Evolutionary conservation across 2,797 vertebrate genomes (phyloP), one percentile per base, ranked within the genome.

Genomic region (Enteromius anoplus): DNA sequence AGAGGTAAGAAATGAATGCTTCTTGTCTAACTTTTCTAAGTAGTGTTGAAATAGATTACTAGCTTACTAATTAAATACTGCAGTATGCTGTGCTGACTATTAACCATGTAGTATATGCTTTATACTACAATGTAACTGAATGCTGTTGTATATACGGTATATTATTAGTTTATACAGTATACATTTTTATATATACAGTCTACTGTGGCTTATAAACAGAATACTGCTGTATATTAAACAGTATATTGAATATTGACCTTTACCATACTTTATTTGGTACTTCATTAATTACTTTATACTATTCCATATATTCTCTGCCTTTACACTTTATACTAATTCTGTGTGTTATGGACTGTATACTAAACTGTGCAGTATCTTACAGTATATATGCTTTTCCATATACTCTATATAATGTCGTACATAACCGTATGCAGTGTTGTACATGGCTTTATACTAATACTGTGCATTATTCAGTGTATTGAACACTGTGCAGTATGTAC

Each of bases 1-100:
- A 47, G 98, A 99, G 97, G 98, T 99, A 93, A 94, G 80, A 29
- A 26, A n/a, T 68, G 19, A 29, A 8, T 53, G 6, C 32, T 21
- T 9, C 10, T 49, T 73, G 9, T 15, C 6, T 26, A 75, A 60
- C 21, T n/a, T 60, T 40, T 60, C 21, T 53, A 58, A n/a, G 14
- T 71, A 23, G 17, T 45, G 9, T 71, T 4, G 2, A 29, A 47
- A 70, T 17, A 40, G 7, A 51, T 51, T 12, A 51, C 5, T 34
- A 21, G 9, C 17, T 72, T 72, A 21, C 45, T 32, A 32, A 47
- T 72, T 29, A 29, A 47, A n/a, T 64, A 15, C 60, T 62, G 69
- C 23, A 32, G 17, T 72, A 11, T 21, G 32, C 37, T 26, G 11
- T 60, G 34, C 21, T 0, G 2, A 23, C 12, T 10, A n/a, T 40